phyloP scores from a whole-genome alignment of 2,113 vertebrate genomes.

The Pachypanchax playfairii region DNA sequence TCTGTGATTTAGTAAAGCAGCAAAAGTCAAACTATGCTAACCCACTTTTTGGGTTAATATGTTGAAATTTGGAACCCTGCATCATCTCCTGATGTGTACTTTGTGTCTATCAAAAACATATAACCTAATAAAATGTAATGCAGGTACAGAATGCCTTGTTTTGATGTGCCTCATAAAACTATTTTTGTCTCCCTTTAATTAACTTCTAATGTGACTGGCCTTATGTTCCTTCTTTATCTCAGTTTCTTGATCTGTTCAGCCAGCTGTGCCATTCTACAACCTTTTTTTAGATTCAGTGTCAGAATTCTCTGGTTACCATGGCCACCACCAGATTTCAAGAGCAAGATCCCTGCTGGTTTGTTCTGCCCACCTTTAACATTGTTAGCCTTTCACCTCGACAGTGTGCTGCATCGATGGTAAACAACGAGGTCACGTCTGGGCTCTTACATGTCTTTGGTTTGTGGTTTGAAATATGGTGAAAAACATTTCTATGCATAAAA shows the following conservation, averaged over 20 bases:
- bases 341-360: background rate
- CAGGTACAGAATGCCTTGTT: background rate
- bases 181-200: background rate
- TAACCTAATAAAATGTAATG: background rate
- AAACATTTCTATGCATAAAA: too few relatives aligned
- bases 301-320: background rate
- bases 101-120: constrained; percentile 5
- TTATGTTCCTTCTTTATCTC: background rate
- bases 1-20: too few relatives aligned
- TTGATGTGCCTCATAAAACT: background rate
- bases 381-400: background rate
- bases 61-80: too few relatives aligned
- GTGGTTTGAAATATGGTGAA: too few relatives aligned
- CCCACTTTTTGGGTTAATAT: too few relatives aligned
- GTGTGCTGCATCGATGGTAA: background rate
- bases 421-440: background rate
- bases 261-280: background rate
- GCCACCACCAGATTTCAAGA: background rate
- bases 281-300: background rate
- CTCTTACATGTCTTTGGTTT: background rate
- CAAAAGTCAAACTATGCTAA: too few relatives aligned
- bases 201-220: background rate
- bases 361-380: background rate
- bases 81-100: too few relatives aligned
- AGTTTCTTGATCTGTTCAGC: background rate